Conservation (phyloP, 1,140 invertebrate species). For the Trissolcus basalis region DNA sequence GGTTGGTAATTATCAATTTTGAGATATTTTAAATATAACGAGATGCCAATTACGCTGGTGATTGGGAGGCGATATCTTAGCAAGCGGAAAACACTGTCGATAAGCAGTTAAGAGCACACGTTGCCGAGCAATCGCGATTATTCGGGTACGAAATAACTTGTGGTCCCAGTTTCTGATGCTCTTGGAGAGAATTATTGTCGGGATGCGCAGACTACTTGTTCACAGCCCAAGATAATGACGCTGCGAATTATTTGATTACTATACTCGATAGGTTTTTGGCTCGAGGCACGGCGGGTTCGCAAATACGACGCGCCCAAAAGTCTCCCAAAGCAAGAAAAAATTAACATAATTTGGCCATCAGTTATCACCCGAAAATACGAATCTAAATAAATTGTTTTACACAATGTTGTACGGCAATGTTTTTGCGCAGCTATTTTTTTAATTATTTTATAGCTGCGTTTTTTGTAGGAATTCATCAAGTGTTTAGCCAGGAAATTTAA, state of each 20-base stretch:
- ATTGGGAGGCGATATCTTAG: not conserved
- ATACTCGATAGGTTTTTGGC: slow-evolving; percentile 22
- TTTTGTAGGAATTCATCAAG: too few relatives aligned
- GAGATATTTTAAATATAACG: slow-evolving; percentile 68
- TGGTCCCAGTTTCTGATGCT: slow-evolving; percentile 38
- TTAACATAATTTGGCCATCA: too few relatives aligned
- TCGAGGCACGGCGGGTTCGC: slow-evolving; percentile 22
- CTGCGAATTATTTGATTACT: slow-evolving; percentile 41
- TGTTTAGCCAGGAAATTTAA: too few relatives aligned
- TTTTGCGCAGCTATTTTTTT: too few relatives aligned
- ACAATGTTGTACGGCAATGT: too few relatives aligned
- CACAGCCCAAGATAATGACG: slow-evolving; percentile 36
- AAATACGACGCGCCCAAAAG: slow-evolving; percentile 11
- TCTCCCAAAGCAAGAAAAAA: too few relatives aligned
- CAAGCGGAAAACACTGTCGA: slow-evolving; percentile 41
- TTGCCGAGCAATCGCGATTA: slow-evolving; percentile 21
- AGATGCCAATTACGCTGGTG: slow-evolving; percentile 28
- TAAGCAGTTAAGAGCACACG: slow-evolving; percentile 45
- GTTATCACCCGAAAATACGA: too few relatives aligned
- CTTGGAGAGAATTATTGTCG: slow-evolving; percentile 18
- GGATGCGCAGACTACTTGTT: slow-evolving; percentile 36
- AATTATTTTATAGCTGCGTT: too few relatives aligned
- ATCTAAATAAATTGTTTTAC: too few relatives aligned
- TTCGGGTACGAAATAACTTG: slow-evolving; percentile 38
- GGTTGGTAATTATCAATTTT: slow-evolving; percentile 72